Evolutionary conservation across 2,797 vertebrate genomes (phyloP), one percentile per base, ranked within the genome.

Genomic region (Galaxias olidus): DNA sequence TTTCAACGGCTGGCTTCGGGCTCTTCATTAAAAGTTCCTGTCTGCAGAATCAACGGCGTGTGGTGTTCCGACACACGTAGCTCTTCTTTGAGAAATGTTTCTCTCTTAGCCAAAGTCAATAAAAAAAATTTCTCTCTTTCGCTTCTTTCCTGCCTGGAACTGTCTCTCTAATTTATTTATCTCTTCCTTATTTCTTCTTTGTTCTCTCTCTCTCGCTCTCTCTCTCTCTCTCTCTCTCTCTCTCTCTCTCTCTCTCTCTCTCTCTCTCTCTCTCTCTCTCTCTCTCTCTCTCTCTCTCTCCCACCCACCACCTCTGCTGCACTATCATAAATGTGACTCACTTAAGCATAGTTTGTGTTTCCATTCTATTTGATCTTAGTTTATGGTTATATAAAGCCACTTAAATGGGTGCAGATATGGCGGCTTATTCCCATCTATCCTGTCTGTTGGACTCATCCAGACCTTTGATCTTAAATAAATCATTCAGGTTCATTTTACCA

Each of bases 101-200:
- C 48, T 43, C 56, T 71, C 67, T 41, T n/a, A n/a, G 17, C 44
- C 56, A 64, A 54, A 72, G 19, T 46, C n/a, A n/a, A n/a, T n/a
- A n/a, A 30, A 64, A 17, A 2, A 2, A 6, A 3, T 30, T 69
- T 9, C 17, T 78, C 52, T 13, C 14, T 9, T n/a, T 41, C 1
- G 20, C 12, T 47, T 9, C 44, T 73, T 71, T 17, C 56, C 13
- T 47, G 9, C 13, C 59, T 30, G 0, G 48, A 30, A 30, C n/a
- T n/a, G n/a, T 44, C 12, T 68, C 71, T 50, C 49, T 10, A 10
- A 9, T 49, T 66, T 59, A 14, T 42, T 19, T 18, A 1, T 18
- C 20, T 17, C 47, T 57, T 61, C 15, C 1, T 43, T 71, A 59
- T 20, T 9, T 57, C 63, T 44, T 15, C 63, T 68, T 46, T 1